Conservation (phyloP, 2,888 invertebrate genomes). For the Volucella bombylans region DNA sequence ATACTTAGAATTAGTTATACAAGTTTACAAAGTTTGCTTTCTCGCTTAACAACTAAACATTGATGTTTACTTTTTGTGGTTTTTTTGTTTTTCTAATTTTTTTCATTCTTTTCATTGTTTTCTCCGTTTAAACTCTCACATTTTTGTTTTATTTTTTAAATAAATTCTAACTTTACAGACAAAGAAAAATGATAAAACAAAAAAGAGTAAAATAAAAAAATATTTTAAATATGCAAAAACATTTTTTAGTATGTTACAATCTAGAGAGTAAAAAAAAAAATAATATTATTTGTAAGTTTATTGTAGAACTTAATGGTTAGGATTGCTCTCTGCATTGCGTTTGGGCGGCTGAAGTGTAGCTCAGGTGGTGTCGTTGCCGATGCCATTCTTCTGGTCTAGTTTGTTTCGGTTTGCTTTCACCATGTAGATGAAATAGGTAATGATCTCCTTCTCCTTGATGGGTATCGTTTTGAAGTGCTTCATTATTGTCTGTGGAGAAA, state of each 20-base stretch:
- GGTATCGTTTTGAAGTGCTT: conserved; percentile 98
- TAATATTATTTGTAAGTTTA: conserved; percentile 54
- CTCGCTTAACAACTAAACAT: conserved; percentile 67
- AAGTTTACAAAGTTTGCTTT: conserved; percentile 29
- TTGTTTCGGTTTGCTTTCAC: conserved; percentile 91
- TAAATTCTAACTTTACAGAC: conserved; percentile 57
- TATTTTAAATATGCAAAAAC: conserved; percentile 58
- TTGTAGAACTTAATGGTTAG: conserved; percentile 71
- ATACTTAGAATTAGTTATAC: conserved; percentile 59
- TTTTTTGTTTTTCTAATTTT: conserved; percentile 19
- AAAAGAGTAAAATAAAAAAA: conserved; percentile 30
- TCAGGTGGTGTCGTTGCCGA: conserved; percentile 79
- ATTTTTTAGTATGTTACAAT: conserved; percentile 63
- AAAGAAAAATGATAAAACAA: conserved; percentile 31
- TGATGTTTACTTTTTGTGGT: conserved; percentile 66
- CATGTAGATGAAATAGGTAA: conserved; percentile 97
- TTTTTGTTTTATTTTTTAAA: conserved; percentile 24
- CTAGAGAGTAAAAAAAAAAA: conserved; percentile 53
- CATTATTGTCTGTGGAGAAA: conserved; percentile 89
- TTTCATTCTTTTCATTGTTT: background rate
- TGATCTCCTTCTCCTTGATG: conserved; percentile 96
- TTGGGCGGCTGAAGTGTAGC: conserved; percentile 59
- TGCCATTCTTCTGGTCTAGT: conserved; percentile 82
- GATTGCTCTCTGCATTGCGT: conserved; percentile 74
- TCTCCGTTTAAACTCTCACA: conserved; percentile 6